Conservation (phyloP, 2,888 invertebrate species). For the Baronia brevicornis region DNA sequence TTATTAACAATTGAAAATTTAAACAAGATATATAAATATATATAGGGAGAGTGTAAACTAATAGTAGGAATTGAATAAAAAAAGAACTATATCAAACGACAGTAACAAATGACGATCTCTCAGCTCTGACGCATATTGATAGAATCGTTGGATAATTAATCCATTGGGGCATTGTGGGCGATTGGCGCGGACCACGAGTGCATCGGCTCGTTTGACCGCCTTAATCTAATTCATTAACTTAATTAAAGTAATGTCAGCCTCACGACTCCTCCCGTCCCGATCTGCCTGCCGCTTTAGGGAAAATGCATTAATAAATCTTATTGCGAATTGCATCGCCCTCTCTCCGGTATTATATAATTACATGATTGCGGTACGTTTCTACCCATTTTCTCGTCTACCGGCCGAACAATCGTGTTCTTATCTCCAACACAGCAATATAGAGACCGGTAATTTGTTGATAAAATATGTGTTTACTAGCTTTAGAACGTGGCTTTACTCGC, state of each 20-base stretch:
- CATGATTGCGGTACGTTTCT: constrained; percentile 2
- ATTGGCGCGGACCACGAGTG: constrained; percentile 11
- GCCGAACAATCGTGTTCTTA: too few relatives aligned
- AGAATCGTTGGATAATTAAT: constrained; percentile 8
- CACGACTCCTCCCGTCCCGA: constrained; percentile 12
- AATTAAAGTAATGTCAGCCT: constrained; percentile 12
- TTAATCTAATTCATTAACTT: constrained; percentile 14
- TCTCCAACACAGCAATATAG: too few relatives aligned
- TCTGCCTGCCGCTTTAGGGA: constrained; percentile 11
- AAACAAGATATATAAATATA: too few relatives aligned
- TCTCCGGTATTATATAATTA: neutral
- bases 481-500: too few relatives aligned
- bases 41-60: too few relatives aligned
- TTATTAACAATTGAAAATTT: too few relatives aligned
- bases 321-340: constrained; percentile 10
- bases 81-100: too few relatives aligned
- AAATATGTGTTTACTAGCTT: too few relatives aligned
- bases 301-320: constrained; percentile 14
- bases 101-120: constrained; percentile 8
- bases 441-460: too few relatives aligned
- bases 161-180: constrained; percentile 11
- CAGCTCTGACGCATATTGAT: constrained; percentile 13
- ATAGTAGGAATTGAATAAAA: constrained; percentile 7
- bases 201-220: constrained; percentile 4
- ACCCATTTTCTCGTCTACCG: neutral